These are phyloP conservation scores for Goniozus legneri DNA, from an alignment of 1,140 invertebrate species.

Conservation along the genomic window DNA sequence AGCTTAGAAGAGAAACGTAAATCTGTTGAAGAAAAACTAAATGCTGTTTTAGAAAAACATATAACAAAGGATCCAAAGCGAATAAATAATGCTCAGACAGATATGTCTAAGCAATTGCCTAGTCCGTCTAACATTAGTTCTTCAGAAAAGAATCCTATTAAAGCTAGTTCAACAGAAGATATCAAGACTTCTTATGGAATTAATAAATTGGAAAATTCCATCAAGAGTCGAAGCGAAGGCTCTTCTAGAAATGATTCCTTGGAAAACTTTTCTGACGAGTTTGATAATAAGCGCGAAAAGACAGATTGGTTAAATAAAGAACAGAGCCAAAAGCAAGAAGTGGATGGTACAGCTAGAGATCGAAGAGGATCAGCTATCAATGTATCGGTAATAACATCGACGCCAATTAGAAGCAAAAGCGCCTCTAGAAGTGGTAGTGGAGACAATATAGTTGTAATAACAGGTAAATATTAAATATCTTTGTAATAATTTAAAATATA, in stretches of 20 bases:
- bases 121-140: constrained; percentile 13
- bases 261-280: constrained; percentile 37
- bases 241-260: constrained; percentile 45
- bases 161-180: constrained; percentile 42
- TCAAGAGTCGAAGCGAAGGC: constrained; percentile 40
- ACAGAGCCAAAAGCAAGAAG: constrained; percentile 19
- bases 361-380: constrained; percentile 30
- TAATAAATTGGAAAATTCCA: constrained; percentile 22
- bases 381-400: constrained; percentile 50
- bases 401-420: constrained; percentile 42
- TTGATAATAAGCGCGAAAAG: constrained; percentile 12
- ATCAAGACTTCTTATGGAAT: constrained; percentile 35
- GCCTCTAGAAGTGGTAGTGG: constrained; percentile 35
- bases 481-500: neutral
- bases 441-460: constrained; percentile 49
- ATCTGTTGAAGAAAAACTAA: constrained; percentile 49
- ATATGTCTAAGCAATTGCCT: constrained; percentile 17
- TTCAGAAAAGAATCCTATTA: constrained; percentile 28
- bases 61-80: constrained; percentile 16
- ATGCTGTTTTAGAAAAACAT: constrained; percentile 46
- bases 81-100: constrained; percentile 7
- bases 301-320: constrained; percentile 15
- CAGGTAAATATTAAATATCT: constrained; percentile 31
- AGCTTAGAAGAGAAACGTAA: constrained; percentile 46
- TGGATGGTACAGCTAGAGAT: constrained; percentile 19